A percentile compares a stretch with the other conserved stretches of the same genome.
phyloP scores from a whole-genome alignment of 2,888 invertebrate species.

The Cloeon dipterum region DNA sequence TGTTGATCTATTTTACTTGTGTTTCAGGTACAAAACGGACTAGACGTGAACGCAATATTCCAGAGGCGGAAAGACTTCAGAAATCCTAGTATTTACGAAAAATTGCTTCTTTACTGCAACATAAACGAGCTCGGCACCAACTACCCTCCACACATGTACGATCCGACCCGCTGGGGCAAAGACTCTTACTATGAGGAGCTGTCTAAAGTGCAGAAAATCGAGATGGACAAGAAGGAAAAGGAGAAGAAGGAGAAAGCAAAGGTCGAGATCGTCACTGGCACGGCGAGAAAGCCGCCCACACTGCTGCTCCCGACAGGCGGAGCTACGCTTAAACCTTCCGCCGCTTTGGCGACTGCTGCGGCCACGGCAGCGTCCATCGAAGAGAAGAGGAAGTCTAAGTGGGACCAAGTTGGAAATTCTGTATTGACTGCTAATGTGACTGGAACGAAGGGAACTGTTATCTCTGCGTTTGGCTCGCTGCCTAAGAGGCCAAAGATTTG shows the following conservation, averaged over 20 bases:
- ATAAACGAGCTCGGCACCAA: slow-evolving; percentile 94
- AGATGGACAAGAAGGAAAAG: slow-evolving; percentile 82
- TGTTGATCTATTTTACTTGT: no score
- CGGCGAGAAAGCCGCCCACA: background rate
- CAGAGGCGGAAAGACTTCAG: slow-evolving; percentile 82
- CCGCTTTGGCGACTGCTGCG: slow-evolving; percentile 16
- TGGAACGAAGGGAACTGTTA: slow-evolving; percentile 77
- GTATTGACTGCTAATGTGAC: slow-evolving; percentile 52
- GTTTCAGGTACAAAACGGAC: slow-evolving; percentile 47
- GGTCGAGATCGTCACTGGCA: slow-evolving; percentile 10
- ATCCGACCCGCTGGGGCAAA: slow-evolving; percentile 76
- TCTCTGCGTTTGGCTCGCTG: slow-evolving; percentile 78
- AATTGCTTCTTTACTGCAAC: slow-evolving; percentile 74
- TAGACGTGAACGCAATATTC: slow-evolving; percentile 75
- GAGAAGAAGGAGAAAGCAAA: slow-evolving; percentile 69
- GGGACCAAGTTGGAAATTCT: slow-evolving; percentile 64
- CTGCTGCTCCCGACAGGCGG: background rate
- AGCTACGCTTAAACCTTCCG: slow-evolving; percentile 23
- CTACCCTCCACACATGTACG: slow-evolving; percentile 81
- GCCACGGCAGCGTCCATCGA: slow-evolving; percentile 8
- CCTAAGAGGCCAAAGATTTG: slow-evolving; percentile 73
- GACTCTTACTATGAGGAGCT: slow-evolving; percentile 87
- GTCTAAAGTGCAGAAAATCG: slow-evolving; percentile 66
- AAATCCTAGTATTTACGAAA: slow-evolving; percentile 96
- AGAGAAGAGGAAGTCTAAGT: slow-evolving; percentile 53